Base-by-base conservation (phyloP, 1,140 invertebrate species). In the Panagrolaimus sp. region DNA sequence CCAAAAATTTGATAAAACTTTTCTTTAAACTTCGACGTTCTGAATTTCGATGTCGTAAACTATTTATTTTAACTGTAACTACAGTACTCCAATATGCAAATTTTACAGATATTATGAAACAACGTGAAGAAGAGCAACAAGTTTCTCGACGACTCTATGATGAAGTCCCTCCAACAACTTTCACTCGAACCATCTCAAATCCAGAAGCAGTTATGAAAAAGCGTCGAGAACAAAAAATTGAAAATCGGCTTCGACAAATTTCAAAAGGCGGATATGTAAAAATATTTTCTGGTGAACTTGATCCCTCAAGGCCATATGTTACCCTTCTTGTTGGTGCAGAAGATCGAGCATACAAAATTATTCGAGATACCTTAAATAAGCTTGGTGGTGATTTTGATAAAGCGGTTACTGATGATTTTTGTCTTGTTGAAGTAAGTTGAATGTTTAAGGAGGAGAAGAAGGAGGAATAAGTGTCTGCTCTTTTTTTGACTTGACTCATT, bases 181-280 rank as follows among this genome's bases (percentile, higher is more conserved):
- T 98, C 84, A 98, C 94, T 16, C 87, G 96, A 72, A 96, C 92
- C 73, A 98, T 98, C 82, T 97, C 93, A 64, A 98, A 98, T 87
- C 96, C 96, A 9, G 96, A 99, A 87, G 93, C 93, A 66, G 96
- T 98, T 66, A 98, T 98, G 96, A 88, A 93, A 70, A 88, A 95
- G 45, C 86, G 94, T 68, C 86, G 96, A n/a, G 93, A 98, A 81
- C 92, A 96, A 84, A 97, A 96, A 84, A 86, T 98, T 57, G 95
- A 98, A 84, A 90, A 91, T 77, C 98, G 96, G 84, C 85, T 98
- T 73, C 92, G 96, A 83, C 92, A 97, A 84, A 97, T 98, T 84
- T 87, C 91, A 44, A 31, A 71, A 42, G 87, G 96, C 63, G 96
- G 95, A 61, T 97, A 93, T 5, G 84, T 99, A 27, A 96, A 98